Evolutionary conservation across 2,797 vertebrate genomes (phyloP).

Genomic region (Catamblyrhynchus diadema): DNA sequence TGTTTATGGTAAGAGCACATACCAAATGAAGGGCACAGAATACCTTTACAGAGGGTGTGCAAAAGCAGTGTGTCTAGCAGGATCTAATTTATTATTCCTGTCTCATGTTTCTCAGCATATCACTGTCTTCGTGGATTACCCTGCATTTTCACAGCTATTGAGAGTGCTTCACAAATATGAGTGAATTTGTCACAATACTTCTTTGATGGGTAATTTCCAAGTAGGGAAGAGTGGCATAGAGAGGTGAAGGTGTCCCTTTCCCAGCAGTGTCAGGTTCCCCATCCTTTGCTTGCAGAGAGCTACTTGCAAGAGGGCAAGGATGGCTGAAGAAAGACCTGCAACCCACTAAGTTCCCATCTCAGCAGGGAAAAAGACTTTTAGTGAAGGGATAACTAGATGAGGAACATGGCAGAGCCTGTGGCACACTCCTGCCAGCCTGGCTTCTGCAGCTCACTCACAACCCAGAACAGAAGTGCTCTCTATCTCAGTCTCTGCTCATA

Average conservation of each 20-base stretch:
- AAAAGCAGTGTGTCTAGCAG: neutral
- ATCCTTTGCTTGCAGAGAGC: neutral
- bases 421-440: neutral
- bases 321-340: neutral
- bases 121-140: neutral
- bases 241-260: neutral
- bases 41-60: neutral
- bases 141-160: neutral
- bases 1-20: neutral
- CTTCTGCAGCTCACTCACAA: neutral
- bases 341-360: neutral
- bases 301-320: neutral
- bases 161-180: neutral
- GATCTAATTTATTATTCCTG: neutral
- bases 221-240: neutral
- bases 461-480: neutral
- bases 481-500: neutral
- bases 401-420: neutral
- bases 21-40: neutral
- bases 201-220: neutral
- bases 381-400: neutral
- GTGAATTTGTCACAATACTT: neutral
- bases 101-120: neutral
- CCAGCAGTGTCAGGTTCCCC: neutral
- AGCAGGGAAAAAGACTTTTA: neutral